phyloP scores from a whole-genome alignment of 1,140 invertebrate genomes.

The Nebria ingens region DNA sequence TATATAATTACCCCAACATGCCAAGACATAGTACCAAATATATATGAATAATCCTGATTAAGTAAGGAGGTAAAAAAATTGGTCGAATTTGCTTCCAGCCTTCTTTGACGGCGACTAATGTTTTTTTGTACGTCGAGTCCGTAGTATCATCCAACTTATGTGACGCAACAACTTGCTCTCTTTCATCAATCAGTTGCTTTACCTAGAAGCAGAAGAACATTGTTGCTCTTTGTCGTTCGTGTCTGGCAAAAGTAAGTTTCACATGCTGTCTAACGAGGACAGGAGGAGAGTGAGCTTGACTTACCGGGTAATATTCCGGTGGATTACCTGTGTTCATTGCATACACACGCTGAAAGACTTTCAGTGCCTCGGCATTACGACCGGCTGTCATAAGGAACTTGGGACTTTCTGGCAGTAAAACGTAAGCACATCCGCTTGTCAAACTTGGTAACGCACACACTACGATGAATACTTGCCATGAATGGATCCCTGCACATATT shows the following conservation, averaged over 20 bases:
- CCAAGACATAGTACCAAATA: neutral
- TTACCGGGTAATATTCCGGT: conserved; percentile 52
- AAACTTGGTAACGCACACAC: conserved; percentile 53
- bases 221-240: neutral
- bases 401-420: conserved; percentile 66
- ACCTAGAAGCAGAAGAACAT: conserved; percentile 12
- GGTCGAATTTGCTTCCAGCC: neutral
- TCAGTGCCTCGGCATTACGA: conserved; percentile 52
- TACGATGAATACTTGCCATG: conserved; percentile 68
- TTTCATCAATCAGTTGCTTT: conserved; percentile 2
- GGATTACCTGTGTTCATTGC: conserved; percentile 48
- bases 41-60: neutral
- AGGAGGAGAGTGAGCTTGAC: conserved; percentile 12
- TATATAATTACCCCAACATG: neutral
- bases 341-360: conserved; percentile 48
- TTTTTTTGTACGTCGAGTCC: too few species aligned
- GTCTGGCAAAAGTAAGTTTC: neutral
- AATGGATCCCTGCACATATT: too few species aligned
- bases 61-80: neutral
- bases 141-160: too few species aligned
- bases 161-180: too few species aligned
- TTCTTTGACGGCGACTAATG: neutral
- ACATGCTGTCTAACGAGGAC: too few species aligned
- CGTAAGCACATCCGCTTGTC: conserved; percentile 45
- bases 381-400: conserved; percentile 69